Percentiles rank a stretch among this genome's conserved stretches.
These are phyloP conservation scores for Mus spretus DNA, from an alignment of 2,797 vertebrate genomes.

Conservation along the genomic window DNA sequence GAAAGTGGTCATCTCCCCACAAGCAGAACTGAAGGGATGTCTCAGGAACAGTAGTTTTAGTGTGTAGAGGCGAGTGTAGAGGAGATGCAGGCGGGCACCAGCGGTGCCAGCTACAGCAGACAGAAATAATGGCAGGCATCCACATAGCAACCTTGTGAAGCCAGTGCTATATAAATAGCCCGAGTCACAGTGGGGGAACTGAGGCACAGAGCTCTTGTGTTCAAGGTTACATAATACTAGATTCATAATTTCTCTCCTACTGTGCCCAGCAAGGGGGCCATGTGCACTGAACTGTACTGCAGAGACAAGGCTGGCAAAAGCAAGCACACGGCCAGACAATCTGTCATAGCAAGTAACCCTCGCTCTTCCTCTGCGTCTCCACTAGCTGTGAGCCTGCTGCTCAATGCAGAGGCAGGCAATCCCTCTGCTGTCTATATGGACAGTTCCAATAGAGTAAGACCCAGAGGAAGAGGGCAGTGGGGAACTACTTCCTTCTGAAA, in stretches of 20 bases:
- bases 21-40: neutral
- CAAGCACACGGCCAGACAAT: neutral
- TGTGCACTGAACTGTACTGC: accelerated
- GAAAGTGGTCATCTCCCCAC: neutral
- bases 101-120: accelerated
- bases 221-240: accelerated
- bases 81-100: accelerated
- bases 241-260: neutral
- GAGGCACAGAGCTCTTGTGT: neutral
- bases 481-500: neutral
- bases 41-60: neutral
- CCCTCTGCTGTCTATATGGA: too few relatives aligned
- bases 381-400: neutral
- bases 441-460: neutral
- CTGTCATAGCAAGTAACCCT: neutral
- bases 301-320: neutral
- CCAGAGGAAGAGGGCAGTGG: neutral
- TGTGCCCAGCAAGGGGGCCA: neutral
- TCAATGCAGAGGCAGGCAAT: accelerated
- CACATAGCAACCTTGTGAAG: neutral
- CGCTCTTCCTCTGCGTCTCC: neutral
- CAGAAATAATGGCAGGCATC: accelerated
- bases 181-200: neutral
- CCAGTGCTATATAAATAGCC: neutral
- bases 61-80: accelerated